phyloP scores from a whole-genome alignment of 2,797 vertebrate genomes.

The Myotis pilosus region DNA sequence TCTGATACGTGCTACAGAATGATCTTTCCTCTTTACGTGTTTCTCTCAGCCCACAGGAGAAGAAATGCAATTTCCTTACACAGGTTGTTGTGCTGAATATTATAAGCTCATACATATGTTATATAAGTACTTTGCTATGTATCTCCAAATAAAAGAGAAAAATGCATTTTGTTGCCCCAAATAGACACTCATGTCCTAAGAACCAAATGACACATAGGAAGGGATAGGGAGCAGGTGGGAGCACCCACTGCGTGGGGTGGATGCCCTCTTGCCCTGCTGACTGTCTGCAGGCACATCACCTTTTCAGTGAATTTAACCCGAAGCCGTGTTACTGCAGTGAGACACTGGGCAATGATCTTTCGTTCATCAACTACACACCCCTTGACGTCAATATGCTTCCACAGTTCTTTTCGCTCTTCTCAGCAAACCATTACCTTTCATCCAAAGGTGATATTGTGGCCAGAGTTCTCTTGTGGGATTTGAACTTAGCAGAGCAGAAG shows the following conservation, averaged over 20 bases:
- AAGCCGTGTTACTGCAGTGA: neutral
- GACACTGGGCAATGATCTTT: neutral
- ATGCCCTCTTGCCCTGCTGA: neutral
- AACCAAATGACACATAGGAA: neutral
- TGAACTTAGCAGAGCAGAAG: constrained; percentile 42
- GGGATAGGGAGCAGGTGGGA: neutral
- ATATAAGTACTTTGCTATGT: neutral
- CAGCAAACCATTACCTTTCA: constrained; percentile 73
- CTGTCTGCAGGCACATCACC: neutral
- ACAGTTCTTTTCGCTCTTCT: constrained; percentile 55
- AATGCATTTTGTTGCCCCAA: neutral
- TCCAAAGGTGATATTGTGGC: constrained; percentile 57
- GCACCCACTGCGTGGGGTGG: fast-evolving
- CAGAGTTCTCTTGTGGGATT: constrained; percentile 19
- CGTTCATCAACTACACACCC: constrained; percentile 61
- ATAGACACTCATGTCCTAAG: neutral
- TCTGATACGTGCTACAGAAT: neutral
- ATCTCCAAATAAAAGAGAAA: neutral
- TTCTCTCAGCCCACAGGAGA: neutral
- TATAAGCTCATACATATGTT: neutral
- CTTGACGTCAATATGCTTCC: constrained; percentile 58
- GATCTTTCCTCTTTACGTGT: neutral
- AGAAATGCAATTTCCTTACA: neutral
- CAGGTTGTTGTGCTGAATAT: neutral
- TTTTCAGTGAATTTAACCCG: neutral